Percentiles rank a stretch among this genome's conserved stretches.
Evolutionary conservation across 2,113 vertebrate species (phyloP).

Genomic region (Reinhardtius hippoglossoides): DNA sequence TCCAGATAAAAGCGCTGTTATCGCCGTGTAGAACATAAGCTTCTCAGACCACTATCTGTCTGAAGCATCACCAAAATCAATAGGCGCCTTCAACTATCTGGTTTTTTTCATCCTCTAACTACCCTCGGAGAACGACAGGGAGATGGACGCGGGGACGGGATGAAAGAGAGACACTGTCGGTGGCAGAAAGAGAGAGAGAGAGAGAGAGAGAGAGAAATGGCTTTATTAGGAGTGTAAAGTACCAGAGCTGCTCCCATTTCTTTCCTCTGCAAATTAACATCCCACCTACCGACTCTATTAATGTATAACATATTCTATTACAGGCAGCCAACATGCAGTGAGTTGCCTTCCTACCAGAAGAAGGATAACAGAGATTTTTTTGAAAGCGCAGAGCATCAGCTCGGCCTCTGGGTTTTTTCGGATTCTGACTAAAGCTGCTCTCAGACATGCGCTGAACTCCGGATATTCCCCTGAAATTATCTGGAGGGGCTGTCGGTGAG

Average conservation of each 20-base stretch:
- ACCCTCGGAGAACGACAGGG: conserved; percentile 42
- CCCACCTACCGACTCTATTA: no score
- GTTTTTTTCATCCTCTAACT: conserved; percentile 63
- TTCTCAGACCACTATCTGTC: conserved; percentile 55
- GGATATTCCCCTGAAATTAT: no score
- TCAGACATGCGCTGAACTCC: no score
- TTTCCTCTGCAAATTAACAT: neutral
- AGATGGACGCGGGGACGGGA: neutral
- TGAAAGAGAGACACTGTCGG: conserved; percentile 1
- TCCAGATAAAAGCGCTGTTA: conserved; percentile 51
- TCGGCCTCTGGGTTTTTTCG: no score
- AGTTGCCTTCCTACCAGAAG: no score
- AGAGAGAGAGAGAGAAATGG: conserved; percentile 6
- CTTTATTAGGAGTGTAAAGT: conserved; percentile 40
- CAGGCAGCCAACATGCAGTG: no score
- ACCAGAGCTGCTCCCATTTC: conserved; percentile 27
- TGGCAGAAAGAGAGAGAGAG: neutral
- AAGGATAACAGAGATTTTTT: no score
- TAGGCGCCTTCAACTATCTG: conserved; percentile 46
- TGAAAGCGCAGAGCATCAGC: no score
- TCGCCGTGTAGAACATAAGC: conserved; percentile 50
- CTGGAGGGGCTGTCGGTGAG: no score
- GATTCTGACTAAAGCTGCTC: no score
- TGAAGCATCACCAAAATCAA: conserved; percentile 60
- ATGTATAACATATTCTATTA: no score